Conservation (phyloP, 2,888 invertebrate genomes). For the Leucoma salicis region DNA sequence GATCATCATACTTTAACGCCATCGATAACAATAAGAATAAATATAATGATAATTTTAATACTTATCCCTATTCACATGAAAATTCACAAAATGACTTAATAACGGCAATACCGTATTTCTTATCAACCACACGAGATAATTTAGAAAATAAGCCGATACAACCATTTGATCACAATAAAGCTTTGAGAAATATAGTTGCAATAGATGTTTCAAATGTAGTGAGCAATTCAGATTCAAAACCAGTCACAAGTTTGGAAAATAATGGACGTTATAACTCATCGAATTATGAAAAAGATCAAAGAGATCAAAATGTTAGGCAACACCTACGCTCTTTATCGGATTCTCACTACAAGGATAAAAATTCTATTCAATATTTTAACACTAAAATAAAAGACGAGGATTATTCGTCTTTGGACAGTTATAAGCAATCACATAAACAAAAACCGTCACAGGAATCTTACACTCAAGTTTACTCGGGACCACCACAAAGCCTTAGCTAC, state of each 20-base stretch:
- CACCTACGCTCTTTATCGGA: constrained; percentile 63
- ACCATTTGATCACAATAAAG: constrained; percentile 74
- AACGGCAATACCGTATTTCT: constrained; percentile 61
- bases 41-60: constrained; percentile 41
- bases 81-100: constrained; percentile 57
- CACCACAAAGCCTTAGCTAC: constrained; percentile 46
- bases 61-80: constrained; percentile 42
- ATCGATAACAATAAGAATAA: constrained; percentile 53
- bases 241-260: constrained; percentile 35
- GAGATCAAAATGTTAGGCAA: constrained; percentile 55
- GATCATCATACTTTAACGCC: constrained; percentile 38
- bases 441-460: constrained; percentile 49
- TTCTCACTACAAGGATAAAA: constrained; percentile 71
- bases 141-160: constrained; percentile 57
- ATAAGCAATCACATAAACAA: constrained; percentile 51
- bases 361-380: constrained; percentile 59
- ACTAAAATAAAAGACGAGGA: constrained; percentile 65
- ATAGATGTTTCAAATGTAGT: constrained; percentile 74
- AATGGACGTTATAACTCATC: constrained; percentile 43
- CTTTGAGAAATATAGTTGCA: constrained; percentile 73
- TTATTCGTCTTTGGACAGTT: constrained; percentile 39
- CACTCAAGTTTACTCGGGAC: constrained; percentile 45
- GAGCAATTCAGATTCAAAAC: constrained; percentile 54
- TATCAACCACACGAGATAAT: constrained; percentile 48
- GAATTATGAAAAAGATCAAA: constrained; percentile 56